Conservation (phyloP, 2,888 invertebrate genomes). For the Ariolimax columbianus region DNA sequence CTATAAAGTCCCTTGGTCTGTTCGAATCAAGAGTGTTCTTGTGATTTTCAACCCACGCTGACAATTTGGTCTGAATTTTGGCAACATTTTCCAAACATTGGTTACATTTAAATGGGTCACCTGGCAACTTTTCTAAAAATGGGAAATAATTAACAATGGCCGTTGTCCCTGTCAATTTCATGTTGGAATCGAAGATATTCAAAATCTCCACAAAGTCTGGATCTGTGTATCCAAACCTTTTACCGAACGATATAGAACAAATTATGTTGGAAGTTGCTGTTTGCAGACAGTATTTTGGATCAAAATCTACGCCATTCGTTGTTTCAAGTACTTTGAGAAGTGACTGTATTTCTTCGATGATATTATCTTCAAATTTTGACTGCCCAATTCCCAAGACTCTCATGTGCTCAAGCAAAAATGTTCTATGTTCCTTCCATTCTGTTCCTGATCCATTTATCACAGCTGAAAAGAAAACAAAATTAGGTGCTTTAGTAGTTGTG, state of each 20-base stretch:
- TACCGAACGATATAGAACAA: slow-evolving; percentile 61
- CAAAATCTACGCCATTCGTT: slow-evolving; percentile 53
- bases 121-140: slow-evolving; percentile 55
- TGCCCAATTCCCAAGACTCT: slow-evolving; percentile 61
- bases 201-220: slow-evolving; percentile 58
- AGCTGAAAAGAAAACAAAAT: slow-evolving; percentile 46
- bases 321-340: slow-evolving; percentile 54
- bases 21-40: slow-evolving; percentile 51
- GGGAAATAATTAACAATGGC: slow-evolving; percentile 59
- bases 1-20: slow-evolving; percentile 62
- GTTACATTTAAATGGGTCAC: slow-evolving; percentile 57
- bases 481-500: not conserved
- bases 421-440: slow-evolving; percentile 63
- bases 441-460: slow-evolving; percentile 57
- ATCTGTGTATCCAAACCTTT: slow-evolving; percentile 62
- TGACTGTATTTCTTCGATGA: slow-evolving; percentile 57
- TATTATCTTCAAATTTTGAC: slow-evolving; percentile 56
- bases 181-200: slow-evolving; percentile 58
- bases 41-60: slow-evolving; percentile 53
- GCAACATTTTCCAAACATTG: slow-evolving; percentile 54
- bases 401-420: slow-evolving; percentile 57
- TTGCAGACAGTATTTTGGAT: slow-evolving; percentile 54
- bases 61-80: slow-evolving; percentile 55
- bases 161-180: slow-evolving; percentile 55
- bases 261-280: slow-evolving; percentile 62